Conservation (phyloP, 1,140 invertebrate species). For the Hylaeus anthracinus region DNA sequence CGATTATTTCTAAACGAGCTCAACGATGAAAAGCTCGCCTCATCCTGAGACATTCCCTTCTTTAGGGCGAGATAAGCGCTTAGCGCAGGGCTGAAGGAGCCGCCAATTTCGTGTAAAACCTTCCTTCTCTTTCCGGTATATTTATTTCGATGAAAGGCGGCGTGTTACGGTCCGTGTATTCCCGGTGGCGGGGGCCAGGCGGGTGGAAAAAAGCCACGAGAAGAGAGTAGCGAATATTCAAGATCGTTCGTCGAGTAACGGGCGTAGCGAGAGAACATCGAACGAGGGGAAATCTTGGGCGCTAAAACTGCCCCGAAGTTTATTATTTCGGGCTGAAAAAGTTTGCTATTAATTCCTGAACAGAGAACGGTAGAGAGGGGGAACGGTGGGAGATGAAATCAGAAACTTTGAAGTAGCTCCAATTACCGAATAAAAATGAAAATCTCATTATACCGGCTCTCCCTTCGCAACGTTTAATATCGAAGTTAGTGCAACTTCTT, state of each 20-base stretch:
- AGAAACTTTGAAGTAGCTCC: conserved; percentile 30
- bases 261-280: neutral
- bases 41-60: neutral
- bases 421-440: conserved; percentile 44
- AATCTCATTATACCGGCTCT: conserved; percentile 37
- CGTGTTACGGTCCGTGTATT: conserved; percentile 33
- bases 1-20: neutral
- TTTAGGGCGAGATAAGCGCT: conserved; percentile 35
- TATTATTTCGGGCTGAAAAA: conserved; percentile 42
- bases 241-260: neutral
- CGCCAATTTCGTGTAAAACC: conserved; percentile 46
- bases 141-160: conserved; percentile 55
- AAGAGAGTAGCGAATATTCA: conserved; percentile 14
- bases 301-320: conserved; percentile 24
- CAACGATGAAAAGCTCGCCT: neutral
- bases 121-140: conserved; percentile 41
- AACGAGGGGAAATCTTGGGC: conserved; percentile 7
- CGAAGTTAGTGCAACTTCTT: neutral
- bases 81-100: neutral
- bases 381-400: neutral
- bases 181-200: neutral
- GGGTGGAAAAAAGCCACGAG: neutral
- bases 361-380: neutral
- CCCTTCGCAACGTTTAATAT: conserved; percentile 30
- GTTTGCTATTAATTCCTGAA: conserved; percentile 35